Conservation (phyloP, 2,888 invertebrate genomes). For the Bugulina stolonifera region DNA sequence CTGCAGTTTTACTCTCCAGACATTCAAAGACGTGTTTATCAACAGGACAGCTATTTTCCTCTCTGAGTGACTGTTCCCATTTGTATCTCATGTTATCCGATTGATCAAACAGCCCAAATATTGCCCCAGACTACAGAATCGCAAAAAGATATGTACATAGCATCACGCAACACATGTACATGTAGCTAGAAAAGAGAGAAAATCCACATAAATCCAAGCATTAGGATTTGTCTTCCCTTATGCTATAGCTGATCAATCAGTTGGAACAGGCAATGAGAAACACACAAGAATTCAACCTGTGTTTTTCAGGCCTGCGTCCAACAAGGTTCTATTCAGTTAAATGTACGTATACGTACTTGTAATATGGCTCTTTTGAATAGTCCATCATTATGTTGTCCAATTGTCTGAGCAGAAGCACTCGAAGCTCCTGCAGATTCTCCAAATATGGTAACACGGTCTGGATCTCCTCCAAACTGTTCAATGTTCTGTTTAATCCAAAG, state of each 20-base stretch:
- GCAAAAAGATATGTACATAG: neutral
- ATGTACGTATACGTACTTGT: neutral
- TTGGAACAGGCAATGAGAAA: too few relatives aligned
- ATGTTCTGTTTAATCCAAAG: slow-evolving; percentile 37
- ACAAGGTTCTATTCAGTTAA: too few relatives aligned
- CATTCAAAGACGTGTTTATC: neutral
- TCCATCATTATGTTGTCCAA: slow-evolving; percentile 32
- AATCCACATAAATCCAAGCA: too few relatives aligned
- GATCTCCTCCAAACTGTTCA: slow-evolving; percentile 34
- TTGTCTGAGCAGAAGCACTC: slow-evolving; percentile 33
- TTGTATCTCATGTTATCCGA: neutral
- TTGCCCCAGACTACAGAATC: slow-evolving; percentile 12
- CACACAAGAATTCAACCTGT: too few relatives aligned
- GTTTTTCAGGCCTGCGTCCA: too few relatives aligned
- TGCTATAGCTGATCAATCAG: too few relatives aligned
- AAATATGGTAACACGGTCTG: slow-evolving; percentile 34
- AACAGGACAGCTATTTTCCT: neutral
- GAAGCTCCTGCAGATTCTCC: slow-evolving; percentile 39
- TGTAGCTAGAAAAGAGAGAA: neutral
- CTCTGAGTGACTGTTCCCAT: neutral
- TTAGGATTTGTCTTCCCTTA: too few relatives aligned
- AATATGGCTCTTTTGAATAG: slow-evolving; percentile 23
- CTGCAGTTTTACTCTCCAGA: neutral
- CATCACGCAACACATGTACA: neutral
- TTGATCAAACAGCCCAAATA: slow-evolving; percentile 5